Evolutionary conservation across 2,797 vertebrate species (phyloP).

Genomic region (Taeniopygia guttata): DNA sequence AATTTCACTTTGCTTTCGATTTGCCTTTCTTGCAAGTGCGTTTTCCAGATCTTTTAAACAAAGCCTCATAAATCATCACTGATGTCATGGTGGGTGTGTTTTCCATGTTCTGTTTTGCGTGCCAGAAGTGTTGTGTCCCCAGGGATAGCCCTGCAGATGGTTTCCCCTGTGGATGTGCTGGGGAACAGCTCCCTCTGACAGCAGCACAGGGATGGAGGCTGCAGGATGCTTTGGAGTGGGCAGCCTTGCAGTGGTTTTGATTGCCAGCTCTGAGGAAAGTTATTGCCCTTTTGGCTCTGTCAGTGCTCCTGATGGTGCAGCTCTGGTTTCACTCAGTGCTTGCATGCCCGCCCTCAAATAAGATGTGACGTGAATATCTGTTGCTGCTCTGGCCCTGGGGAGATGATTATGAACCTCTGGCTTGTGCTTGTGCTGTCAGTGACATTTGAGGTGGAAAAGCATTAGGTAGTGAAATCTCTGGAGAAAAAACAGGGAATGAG

Average conservation of each 20-base stretch:
- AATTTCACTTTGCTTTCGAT: neutral
- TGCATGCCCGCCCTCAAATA: neutral
- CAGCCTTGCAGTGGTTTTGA: neutral
- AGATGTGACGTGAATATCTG: neutral
- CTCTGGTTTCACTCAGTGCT: neutral
- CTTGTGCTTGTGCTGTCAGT: neutral
- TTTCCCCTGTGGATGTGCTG: neutral
- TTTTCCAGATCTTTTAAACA: conserved; percentile 3
- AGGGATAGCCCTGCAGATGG: neutral
- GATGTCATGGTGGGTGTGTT: neutral
- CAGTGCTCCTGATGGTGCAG: neutral
- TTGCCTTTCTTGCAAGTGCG: neutral
- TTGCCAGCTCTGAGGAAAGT: neutral
- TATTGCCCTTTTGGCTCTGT: neutral
- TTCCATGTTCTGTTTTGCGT: neutral
- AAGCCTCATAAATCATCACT: neutral
- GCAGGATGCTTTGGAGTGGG: neutral
- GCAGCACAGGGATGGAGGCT: neutral
- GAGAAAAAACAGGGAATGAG: neutral
- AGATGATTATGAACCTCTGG: neutral
- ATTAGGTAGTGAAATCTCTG: neutral
- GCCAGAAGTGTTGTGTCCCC: neutral
- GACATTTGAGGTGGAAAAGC: neutral
- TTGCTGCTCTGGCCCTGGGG: neutral
- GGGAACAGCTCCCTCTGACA: neutral